Conservation (phyloP, 2,113 vertebrate species). For the Chloropsis cyanopogon region DNA sequence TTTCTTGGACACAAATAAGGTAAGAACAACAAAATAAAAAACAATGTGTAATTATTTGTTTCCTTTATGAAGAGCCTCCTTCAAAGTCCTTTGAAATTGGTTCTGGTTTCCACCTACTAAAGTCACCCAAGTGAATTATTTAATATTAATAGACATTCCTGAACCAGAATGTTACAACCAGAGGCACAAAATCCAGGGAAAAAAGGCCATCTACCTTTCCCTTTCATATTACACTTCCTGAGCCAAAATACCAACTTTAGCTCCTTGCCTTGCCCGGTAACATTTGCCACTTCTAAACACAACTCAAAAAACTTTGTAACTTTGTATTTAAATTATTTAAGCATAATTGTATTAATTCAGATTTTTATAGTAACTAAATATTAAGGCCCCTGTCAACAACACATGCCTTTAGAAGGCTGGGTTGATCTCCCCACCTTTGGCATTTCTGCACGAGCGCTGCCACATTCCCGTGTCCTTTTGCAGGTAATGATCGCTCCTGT, state of each 20-base stretch:
- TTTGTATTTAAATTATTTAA: background rate
- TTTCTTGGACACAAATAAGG: constrained; percentile 27
- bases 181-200: background rate
- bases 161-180: background rate
- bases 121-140: constrained; percentile 16
- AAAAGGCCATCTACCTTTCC: background rate
- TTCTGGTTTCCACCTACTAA: background rate
- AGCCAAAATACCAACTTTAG: background rate
- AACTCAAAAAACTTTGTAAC: background rate
- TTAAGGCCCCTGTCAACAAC: background rate
- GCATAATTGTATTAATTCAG: background rate
- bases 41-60: constrained; percentile 43
- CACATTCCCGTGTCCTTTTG: background rate
- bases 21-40: constrained; percentile 31
- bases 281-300: background rate
- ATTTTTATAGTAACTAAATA: background rate
- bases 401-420: background rate
- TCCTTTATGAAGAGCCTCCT: constrained; percentile 13
- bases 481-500: background rate
- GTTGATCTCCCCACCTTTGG: background rate
- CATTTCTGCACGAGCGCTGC: background rate
- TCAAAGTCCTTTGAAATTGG: background rate
- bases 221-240: background rate
- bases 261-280: background rate
- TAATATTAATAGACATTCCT: constrained; percentile 31